These are phyloP conservation scores for Lamprologus lemairii DNA, from an alignment of 2,113 vertebrate genomes.

Conservation along the genomic window DNA sequence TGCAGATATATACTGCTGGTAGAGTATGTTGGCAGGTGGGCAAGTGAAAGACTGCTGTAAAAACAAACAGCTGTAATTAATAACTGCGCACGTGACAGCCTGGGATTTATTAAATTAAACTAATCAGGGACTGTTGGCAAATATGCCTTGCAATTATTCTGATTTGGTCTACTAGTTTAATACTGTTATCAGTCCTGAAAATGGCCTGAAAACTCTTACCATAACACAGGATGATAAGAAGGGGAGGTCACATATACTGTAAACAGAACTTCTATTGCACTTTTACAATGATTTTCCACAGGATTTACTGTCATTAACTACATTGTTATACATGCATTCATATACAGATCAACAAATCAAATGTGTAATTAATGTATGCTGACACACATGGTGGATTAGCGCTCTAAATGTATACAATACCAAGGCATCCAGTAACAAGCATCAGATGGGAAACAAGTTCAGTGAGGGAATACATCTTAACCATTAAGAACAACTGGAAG, in stretches of 20 bases:
- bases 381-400: neutral
- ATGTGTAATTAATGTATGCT: neutral
- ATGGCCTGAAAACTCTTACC: neutral
- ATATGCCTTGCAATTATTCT: neutral
- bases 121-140: neutral
- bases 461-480: neutral
- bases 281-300: neutral
- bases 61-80: neutral
- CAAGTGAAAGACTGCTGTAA: neutral
- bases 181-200: neutral
- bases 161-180: neutral
- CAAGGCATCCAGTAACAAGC: neutral
- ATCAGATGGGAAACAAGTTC: neutral
- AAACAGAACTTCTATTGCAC: neutral
- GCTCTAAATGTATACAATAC: neutral
- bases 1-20: neutral
- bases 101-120: neutral
- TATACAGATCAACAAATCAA: neutral
- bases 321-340: neutral
- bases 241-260: neutral
- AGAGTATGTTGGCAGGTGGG: neutral
- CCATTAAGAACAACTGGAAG: neutral
- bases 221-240: neutral
- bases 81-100: fast-evolving
- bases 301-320: neutral